Evolutionary conservation across 1,140 invertebrate genomes (phyloP), one percentile per base, ranked within the genome.

Genomic region (Epicauta chinensis): DNA sequence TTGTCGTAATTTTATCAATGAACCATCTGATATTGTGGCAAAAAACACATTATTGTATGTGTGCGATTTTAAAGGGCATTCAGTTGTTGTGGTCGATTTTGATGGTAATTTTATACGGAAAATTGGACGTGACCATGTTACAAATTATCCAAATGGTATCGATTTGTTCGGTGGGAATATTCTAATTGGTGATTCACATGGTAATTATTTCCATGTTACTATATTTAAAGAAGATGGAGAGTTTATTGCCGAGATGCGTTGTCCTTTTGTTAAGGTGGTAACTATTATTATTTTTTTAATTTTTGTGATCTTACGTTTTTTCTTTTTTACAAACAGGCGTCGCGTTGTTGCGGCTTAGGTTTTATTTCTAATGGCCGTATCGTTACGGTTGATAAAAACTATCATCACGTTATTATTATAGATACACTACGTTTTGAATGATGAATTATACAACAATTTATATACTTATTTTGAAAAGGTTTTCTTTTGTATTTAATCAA

Each of bases 321-420:
- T 23, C 7, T 7, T 23, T 23, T 23, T 7, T 3, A 23, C 7
- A 23, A 23, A 23, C 23, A 41, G 39, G 39, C 29, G 12, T 41
- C 39, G 2, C 39, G 39, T 23, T 46, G 43, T 35, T 44, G 41
- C 14, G 41, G 23, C 4, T 44, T 44, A 11, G 30, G 30, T 13
- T 12, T 44, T 7, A 47, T 16, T 2, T 13, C 14, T 6, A 34
- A 37, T 11, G 45, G 45, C 2, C 45, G 45, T 37, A 38, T 47
- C 5, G 14, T 47, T 13, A 37, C 45, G 2, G 34, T 47, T 36
- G 45, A 47, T 23, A 47, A 47, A 47, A 47, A 47, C 16, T 47
- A 17, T 14, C 45, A 47, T 14, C 45, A 47, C 6, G 35, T 47
- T 2, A 47, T 47, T 15, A 16, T 47, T n/a, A 29, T 47, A 7